Base-by-base conservation (phyloP, 2,888 invertebrate genomes). In the Acanthosepion esculentum region DNA sequence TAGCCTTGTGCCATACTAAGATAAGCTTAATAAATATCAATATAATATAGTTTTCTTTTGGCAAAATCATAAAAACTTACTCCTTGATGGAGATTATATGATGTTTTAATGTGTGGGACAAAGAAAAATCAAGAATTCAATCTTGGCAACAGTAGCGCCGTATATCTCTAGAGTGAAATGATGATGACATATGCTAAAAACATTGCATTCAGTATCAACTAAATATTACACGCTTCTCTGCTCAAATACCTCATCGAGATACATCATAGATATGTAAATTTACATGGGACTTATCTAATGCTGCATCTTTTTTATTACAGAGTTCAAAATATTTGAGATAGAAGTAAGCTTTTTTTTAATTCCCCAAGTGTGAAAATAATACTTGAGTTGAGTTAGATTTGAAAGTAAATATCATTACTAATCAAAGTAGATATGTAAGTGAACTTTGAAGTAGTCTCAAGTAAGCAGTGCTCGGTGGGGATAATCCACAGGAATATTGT, bases 121-220 rank as follows among this genome's bases (percentile, higher is more conserved):
- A 78, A 78, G n/a, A 12, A 78, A n/a, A 78, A 78, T n/a, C n/a
- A 78, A 78, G n/a, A 33, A n/a, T n/a, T 78, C n/a, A n/a, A 33
- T n/a, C 78, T 78, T 33, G 10, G 78, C 78, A 20, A 59, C 26
- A 26, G 7, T 59, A 3, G 7, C 12, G 33, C n/a, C 12, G 5
- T 33, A 12, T 78, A 15, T 78, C 78, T 78, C 78, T 33, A 78
- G 78, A 78, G 78, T n/a, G 18, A 78, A 78, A 78, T 64, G 64
- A n/a, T 78, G 78, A 78, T n/a, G 78, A 78, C 78, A 78, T 78
- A 78, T 78, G 78, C 78, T 78, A 78, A 78, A 78, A 78, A n/a
- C 78, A 78, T 78, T 78, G 78, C n/a, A 78, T 78, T 78, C n/a
- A n/a, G n/a, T 78, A 78, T 78, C n/a, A 78, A 78, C 78, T n/a